phyloP scores from a whole-genome alignment of 2,113 vertebrate species.

The Phrynosoma platyrhinos region DNA sequence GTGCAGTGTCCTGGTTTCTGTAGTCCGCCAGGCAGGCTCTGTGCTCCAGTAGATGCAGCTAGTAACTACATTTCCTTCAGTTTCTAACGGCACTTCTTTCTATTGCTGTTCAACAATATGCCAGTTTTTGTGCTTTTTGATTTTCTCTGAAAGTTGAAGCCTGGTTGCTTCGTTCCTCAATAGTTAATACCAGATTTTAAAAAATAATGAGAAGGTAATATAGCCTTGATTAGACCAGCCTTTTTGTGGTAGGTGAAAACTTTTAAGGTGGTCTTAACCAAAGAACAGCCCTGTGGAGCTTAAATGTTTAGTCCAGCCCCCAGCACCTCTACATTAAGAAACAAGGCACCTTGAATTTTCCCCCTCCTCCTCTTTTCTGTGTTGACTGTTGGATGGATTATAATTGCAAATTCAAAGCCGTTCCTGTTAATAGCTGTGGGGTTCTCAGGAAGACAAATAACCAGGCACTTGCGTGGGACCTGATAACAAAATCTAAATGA shows the following conservation, averaged over 20 bases:
- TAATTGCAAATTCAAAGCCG: slow-evolving; percentile 31
- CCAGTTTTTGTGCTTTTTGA: slow-evolving; percentile 25
- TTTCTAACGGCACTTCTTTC: background rate
- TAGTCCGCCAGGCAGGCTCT: slow-evolving; percentile 45
- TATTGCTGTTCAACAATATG: slow-evolving; percentile 21
- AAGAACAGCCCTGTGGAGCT: slow-evolving; percentile 24
- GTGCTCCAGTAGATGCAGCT: slow-evolving; percentile 37
- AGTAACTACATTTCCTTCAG: slow-evolving; percentile 23
- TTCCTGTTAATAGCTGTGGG: slow-evolving; percentile 18
- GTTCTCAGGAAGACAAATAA: slow-evolving; percentile 34
- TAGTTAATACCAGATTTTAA: background rate
- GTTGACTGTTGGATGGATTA: slow-evolving; percentile 44
- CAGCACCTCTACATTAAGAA: slow-evolving; percentile 19
- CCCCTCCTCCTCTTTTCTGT: background rate
- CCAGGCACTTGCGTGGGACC: slow-evolving; percentile 37
- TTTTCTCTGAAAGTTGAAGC: slow-evolving; percentile 28
- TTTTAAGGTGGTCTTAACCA: slow-evolving; percentile 19
- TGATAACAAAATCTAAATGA: slow-evolving; percentile 18
- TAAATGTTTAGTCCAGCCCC: background rate
- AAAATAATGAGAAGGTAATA: background rate
- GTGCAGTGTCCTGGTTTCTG: slow-evolving; percentile 75
- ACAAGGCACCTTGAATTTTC: background rate
- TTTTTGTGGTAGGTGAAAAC: slow-evolving; percentile 14
- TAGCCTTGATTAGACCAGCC: slow-evolving; percentile 8
- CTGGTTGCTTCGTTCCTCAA: slow-evolving; percentile 24